A percentile compares a stretch with the other conserved stretches of the same genome.
These are phyloP conservation scores for Rhingia campestris DNA, from an alignment of 2,888 invertebrate species.

Conservation along the genomic window DNA sequence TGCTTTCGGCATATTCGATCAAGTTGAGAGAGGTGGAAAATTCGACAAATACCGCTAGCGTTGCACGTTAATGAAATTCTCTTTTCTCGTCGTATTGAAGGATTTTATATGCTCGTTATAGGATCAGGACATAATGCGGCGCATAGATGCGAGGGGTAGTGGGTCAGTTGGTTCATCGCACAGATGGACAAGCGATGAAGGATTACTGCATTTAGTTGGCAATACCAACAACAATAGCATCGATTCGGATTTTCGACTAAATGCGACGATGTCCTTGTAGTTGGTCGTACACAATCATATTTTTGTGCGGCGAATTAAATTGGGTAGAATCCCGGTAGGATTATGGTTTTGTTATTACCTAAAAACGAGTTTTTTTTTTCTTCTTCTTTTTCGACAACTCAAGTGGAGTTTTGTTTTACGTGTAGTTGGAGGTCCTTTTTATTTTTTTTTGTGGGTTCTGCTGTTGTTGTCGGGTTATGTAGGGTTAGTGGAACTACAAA, in stretches of 20 bases:
- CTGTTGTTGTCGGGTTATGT: constrained; percentile 29
- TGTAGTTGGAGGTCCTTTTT: constrained; percentile 4
- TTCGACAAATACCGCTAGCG: constrained; percentile 25
- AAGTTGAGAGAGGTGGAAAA: constrained; percentile 21
- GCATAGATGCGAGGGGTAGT: background rate
- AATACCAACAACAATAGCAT: constrained; percentile 26
- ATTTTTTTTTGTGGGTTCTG: constrained; percentile 10
- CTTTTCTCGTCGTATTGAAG: background rate
- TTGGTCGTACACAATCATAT: background rate
- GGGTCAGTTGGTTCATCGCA: constrained; percentile 28
- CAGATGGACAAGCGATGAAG: constrained; percentile 8
- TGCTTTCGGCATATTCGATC: constrained; percentile 46
- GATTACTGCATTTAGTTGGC: constrained; percentile 46
- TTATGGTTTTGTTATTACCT: constrained; percentile 40
- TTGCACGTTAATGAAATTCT: constrained; percentile 34
- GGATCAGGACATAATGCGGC: constrained; percentile 34
- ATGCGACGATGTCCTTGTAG: background rate
- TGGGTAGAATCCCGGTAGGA: constrained; percentile 31
- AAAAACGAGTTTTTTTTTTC: background rate
- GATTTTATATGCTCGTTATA: constrained; percentile 28
- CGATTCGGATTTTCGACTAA: constrained; percentile 21
- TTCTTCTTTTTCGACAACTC: constrained; percentile 38
- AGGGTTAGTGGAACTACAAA: constrained; percentile 59
- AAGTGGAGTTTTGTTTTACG: constrained; percentile 40
- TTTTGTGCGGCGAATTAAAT: constrained; percentile 32